Evolutionary conservation across 1,140 invertebrate species (phyloP), one percentile per base, ranked within the genome.

Genomic region (Tetramorium simillimum): DNA sequence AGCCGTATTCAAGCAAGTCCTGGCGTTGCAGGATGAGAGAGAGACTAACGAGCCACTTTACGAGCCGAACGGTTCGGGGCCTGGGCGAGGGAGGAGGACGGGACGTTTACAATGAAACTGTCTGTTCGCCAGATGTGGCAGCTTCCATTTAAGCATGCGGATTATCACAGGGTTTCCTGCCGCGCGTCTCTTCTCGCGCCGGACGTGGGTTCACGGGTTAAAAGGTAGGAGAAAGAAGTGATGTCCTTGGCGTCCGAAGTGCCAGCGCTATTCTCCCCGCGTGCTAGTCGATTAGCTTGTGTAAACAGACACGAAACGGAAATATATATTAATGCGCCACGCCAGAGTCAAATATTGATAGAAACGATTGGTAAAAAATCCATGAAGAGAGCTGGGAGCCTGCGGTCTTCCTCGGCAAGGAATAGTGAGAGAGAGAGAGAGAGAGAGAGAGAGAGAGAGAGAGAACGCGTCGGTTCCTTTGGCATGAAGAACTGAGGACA

Each of bases 31-130:
- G 21, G 37, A 81, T 76, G 40, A 58, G 63, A 75, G 86, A 76
- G 33, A 53, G 40, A 6, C 73, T 89, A 89, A 89, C 73, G 63
- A 89, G 62, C 40, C 62, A 89, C 86, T 90, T 86, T 86, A 76
- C 21, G 16, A 70, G 46, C 62, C 62, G 69, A 88, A 86, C 28
- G 18, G 56, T 9, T 37, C 53, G 21, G 37, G n/a, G n/a, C 24
- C n/a, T 69, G 53, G 37, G 51, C 58, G 53, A 67, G n/a, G 60
- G 67, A 72, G 86, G 33, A 77, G 86, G 18, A 77, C 37, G 81
- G 33, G 21, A 72, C 70, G 56, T 81, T 89, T 86, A 86, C 88
- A 89, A 90, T 70, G 53, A 43, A 73, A 56, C 33, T 58, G 70
- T 56, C 70, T 86, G 72, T 82, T 70, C 43, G 62, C 88, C 88